phyloP scores from a whole-genome alignment of 92 coral and sea anemone genomes.

The Actinernus sp. region DNA sequence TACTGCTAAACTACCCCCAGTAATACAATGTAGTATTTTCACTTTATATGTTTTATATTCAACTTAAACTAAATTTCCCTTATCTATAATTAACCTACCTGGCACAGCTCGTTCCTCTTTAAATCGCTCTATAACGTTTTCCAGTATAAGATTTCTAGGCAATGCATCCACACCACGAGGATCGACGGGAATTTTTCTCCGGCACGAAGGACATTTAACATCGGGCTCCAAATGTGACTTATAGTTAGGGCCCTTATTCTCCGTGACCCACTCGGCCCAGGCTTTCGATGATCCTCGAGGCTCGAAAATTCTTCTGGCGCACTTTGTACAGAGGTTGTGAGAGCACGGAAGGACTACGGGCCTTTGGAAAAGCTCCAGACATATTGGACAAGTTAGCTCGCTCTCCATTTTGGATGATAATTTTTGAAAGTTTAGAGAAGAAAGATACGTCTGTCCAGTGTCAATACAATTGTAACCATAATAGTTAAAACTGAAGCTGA shows the following conservation, averaged over 20 bases:
- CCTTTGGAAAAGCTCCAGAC: conserved; percentile 76
- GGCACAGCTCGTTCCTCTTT: conserved; percentile 78
- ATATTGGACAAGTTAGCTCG: conserved; percentile 87
- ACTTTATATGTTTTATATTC: no score
- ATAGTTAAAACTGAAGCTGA: no score
- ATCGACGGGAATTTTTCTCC: conserved; percentile 81
- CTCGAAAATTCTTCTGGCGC: conserved; percentile 80
- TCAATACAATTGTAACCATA: no score
- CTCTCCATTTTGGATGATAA: conserved; percentile 65
- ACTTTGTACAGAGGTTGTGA: conserved; percentile 82
- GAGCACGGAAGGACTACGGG: conserved; percentile 91
- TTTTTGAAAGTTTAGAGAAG: no score
- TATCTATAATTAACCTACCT: no score
- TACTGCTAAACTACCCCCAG: no score
- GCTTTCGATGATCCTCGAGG: conserved; percentile 84
- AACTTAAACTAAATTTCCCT: no score
- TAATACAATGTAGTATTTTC: no score
- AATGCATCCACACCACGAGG: conserved; percentile 84
- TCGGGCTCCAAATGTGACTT: conserved; percentile 90
- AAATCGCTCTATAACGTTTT: conserved; percentile 83
- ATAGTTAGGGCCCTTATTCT: conserved; percentile 45
- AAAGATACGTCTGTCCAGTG: no score
- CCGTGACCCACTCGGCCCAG: conserved; percentile 89
- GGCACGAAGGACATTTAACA: conserved; percentile 87
- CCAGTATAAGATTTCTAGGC: conserved; percentile 76